Percentiles rank a stretch among this genome's conserved stretches.
phyloP scores from a whole-genome alignment of 2,888 invertebrate species.

The Miltochrista miniata region DNA sequence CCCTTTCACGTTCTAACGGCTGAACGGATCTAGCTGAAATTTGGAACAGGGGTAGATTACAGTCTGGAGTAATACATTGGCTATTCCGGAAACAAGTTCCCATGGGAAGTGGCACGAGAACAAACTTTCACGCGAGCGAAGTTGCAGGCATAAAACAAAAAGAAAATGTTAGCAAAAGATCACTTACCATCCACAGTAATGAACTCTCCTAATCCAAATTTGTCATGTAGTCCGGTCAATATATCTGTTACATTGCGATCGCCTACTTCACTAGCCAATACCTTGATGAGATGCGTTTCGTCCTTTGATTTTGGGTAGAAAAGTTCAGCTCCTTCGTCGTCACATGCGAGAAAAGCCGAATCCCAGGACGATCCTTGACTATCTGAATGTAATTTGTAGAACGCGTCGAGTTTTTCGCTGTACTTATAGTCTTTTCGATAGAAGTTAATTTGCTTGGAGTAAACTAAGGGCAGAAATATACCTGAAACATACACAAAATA shows the following conservation, averaged over 20 bases:
- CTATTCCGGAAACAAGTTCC: too few relatives aligned
- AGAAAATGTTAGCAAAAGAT: too few relatives aligned
- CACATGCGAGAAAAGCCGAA: conserved; percentile 43
- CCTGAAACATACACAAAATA: conserved; percentile 20
- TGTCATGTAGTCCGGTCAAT: conserved; percentile 49
- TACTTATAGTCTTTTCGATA: conserved; percentile 53
- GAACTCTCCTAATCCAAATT: conserved; percentile 47
- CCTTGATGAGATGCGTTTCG: conserved; percentile 47
- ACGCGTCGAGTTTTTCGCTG: conserved; percentile 45
- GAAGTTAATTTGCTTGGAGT: conserved; percentile 36
- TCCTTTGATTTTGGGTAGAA: conserved; percentile 46
- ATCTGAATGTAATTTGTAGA: conserved; percentile 53
- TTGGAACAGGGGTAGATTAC: too few relatives aligned
- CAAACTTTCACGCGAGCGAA: too few relatives aligned
- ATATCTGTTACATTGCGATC: conserved; percentile 39
- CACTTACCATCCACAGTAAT: conserved; percentile 54
- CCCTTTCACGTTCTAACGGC: too few relatives aligned
- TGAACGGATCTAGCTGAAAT: too few relatives aligned
- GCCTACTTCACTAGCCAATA: conserved; percentile 24
- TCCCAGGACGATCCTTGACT: conserved; percentile 33
- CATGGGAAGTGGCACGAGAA: too few relatives aligned
- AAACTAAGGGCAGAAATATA: conserved; percentile 9
- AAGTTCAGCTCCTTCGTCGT: conserved; percentile 47
- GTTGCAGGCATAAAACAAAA: too few relatives aligned
- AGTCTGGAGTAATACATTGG: too few relatives aligned